A percentile compares a stretch with the other conserved stretches of the same genome.
Evolutionary conservation across 2,797 vertebrate genomes (phyloP).

Genomic region (Neoniphon sammara): DNA sequence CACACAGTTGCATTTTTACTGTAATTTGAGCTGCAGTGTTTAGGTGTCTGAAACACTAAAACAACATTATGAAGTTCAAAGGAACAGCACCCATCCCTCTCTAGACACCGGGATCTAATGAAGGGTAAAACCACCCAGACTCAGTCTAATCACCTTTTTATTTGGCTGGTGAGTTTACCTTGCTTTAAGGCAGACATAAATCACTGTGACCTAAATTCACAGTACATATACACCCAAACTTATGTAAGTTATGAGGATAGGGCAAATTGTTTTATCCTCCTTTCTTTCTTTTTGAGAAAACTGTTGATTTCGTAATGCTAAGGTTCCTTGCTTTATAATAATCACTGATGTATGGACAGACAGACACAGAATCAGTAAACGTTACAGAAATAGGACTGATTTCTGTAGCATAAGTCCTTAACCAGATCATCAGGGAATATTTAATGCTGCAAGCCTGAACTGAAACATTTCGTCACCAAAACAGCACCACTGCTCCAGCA

Average conservation of each 20-base stretch:
- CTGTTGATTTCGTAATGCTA: too few relatives aligned
- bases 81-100: not conserved
- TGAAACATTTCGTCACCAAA: not conserved
- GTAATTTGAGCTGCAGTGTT: slow-evolving; percentile 8
- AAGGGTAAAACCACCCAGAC: too few relatives aligned
- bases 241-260: too few relatives aligned
- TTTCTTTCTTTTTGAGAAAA: too few relatives aligned
- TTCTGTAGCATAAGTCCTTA: not conserved
- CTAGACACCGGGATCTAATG: not conserved
- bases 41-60: not conserved
- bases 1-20: not conserved
- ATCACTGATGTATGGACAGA: not conserved
- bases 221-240: too few relatives aligned
- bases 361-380: not conserved
- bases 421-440: not conserved
- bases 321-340: not conserved
- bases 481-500: slow-evolving; percentile 28
- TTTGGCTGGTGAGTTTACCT: too few relatives aligned
- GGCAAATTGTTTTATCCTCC: too few relatives aligned
- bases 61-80: slow-evolving; percentile 12
- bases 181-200: too few relatives aligned
- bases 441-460: not conserved
- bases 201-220: too few relatives aligned
- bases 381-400: not conserved
- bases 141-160: too few relatives aligned